Evolutionary conservation across 2,797 vertebrate species (phyloP), one percentile per base, ranked within the genome.

Genomic region (Smutsia temminckii): DNA sequence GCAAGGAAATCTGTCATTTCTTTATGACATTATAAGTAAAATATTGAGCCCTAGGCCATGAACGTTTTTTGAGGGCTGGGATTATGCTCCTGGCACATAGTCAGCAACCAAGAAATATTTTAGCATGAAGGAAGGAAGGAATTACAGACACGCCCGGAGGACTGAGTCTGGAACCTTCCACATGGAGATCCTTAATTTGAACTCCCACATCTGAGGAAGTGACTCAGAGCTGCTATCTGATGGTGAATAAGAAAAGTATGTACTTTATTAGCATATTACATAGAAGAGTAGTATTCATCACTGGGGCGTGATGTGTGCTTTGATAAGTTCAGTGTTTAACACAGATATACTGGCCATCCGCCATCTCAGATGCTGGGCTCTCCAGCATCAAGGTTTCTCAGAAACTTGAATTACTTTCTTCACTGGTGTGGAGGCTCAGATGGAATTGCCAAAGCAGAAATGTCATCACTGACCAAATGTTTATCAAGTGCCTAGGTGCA

Each of bases 141-240:
- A 37, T 27, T 51, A 59, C 25, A 34, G 10, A 49, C 16, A 71
- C 37, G 72, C 77, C 89, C n/a, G n/a, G 66, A 68, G 63, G n/a
- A 40, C 10, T 23, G 46, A 27, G 40, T 74, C 55, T 53, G 55
- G 74, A 91, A 72, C 57, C 32, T 72, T 72, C 55, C 79, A 42
- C 32, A 8, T 11, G 13, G 32, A 75, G 42, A 69, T 68, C 42
- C n/a, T 72, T 46, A 6, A 6, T 37, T 21, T 34, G 71, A 91
- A 63, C 68, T 34, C 83, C 37, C 18, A 12, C 9, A 79, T n/a
- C 92, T 29, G 17, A 94, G 95, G 95, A 96, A 79, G 74, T 96
- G 96, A 96, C 63, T 97, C 95, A 94, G 0, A 16, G 46, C 17
- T 66, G n/a, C 85, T 97, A 51, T 75, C 85, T 93, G 93, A 90